Conservation (phyloP, 2,113 vertebrate species). For the Chaetura pelagica region DNA sequence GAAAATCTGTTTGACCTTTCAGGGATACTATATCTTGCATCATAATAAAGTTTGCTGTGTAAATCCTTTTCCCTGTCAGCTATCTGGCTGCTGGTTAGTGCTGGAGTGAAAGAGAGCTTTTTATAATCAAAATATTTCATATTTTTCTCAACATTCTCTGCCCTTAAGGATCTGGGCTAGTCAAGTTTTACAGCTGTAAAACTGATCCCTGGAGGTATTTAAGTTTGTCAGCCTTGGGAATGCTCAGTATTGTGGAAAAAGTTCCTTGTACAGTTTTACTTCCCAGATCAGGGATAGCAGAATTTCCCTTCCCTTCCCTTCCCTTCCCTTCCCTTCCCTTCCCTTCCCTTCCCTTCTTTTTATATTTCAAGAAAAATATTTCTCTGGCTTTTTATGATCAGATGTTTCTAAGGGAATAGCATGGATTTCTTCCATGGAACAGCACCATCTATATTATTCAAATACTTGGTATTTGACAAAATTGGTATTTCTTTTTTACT, state of each 20-base stretch:
- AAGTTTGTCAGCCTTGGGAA: background rate
- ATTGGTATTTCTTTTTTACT: background rate
- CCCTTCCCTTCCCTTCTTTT: background rate
- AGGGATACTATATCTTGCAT: background rate
- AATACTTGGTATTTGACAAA: background rate
- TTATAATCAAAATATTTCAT: background rate
- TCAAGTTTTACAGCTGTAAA: background rate
- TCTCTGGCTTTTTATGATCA: slow-evolving; percentile 2
- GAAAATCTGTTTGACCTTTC: slow-evolving; percentile 24
- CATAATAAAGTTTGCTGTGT: background rate
- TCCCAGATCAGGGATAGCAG: background rate
- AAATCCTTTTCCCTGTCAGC: slow-evolving; percentile 24
- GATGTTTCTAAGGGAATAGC: background rate
- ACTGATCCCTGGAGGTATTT: background rate
- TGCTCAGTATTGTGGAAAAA: background rate
- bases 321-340: no score
- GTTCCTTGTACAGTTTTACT: background rate
- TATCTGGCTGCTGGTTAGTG: background rate
- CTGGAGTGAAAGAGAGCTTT: slow-evolving; percentile 19
- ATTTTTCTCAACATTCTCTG: background rate
- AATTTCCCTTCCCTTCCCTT: background rate
- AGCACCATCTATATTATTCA: background rate
- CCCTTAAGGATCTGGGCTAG: background rate
- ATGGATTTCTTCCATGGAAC: background rate
- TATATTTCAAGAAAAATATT: background rate